These are phyloP conservation scores for Hyles lineata DNA, from an alignment of 2,888 invertebrate species.

Conservation along the genomic window DNA sequence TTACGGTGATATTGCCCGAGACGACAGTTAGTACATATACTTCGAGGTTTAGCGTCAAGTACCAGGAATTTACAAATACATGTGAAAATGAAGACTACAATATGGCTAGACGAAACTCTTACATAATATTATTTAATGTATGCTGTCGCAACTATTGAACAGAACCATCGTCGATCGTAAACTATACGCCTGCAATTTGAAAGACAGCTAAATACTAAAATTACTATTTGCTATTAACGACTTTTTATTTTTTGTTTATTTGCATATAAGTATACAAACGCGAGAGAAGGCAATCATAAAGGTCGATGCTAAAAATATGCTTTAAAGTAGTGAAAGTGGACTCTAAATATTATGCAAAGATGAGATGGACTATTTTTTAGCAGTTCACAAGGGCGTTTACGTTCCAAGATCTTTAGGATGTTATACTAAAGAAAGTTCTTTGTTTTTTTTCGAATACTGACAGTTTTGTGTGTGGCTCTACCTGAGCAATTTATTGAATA, in stretches of 20 bases:
- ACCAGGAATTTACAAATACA: constrained; percentile 52
- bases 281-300: neutral
- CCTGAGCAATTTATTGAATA: too few relatives aligned
- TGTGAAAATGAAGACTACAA: constrained; percentile 52
- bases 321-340: constrained; percentile 10
- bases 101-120: constrained; percentile 47
- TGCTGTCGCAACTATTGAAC: constrained; percentile 46
- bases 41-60: neutral
- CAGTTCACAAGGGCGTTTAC: neutral
- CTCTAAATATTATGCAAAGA: constrained; percentile 1
- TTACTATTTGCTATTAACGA: neutral
- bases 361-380: neutral
- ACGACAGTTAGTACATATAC: neutral
- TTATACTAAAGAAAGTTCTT: too few relatives aligned
- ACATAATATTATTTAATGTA: constrained; percentile 50
- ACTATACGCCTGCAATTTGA: constrained; percentile 35
- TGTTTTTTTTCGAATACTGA: too few relatives aligned
- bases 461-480: too few relatives aligned
- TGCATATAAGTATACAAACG: neutral
- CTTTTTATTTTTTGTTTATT: neutral
- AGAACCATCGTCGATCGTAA: constrained; percentile 46
- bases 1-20: neutral
- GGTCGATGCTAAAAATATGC: neutral
- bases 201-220: constrained; percentile 14
- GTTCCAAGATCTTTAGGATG: too few relatives aligned